Base-by-base conservation (phyloP, 2,888 invertebrate genomes). In the Ethmia dodecea region DNA sequence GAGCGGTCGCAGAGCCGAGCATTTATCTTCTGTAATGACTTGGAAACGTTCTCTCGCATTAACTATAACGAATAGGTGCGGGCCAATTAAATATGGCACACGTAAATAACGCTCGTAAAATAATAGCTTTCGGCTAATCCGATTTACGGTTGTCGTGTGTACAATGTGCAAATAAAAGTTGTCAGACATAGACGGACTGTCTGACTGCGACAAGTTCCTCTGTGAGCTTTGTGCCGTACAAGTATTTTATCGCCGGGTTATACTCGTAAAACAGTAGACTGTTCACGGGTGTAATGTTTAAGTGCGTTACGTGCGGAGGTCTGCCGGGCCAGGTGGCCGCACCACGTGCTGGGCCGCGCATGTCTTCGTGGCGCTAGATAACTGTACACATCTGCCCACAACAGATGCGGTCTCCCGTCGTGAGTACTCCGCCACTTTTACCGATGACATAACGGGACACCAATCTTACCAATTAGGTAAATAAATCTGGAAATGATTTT, bases 1-100 rank as follows among this genome's bases (percentile, higher is more conserved):
- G 61, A 66, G 55, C 55, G 47, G 52, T 53, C 54, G 58, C 52
- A 42, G 59, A 55, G 53, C 40, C 49, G 56, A 48, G 52, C 75
- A 76, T 80, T 75, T 68, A 77, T 77, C 74, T 71, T 74, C 64
- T 42, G 62, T 79, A 81, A 83, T 79, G 77, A 78, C 63, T 76
- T 69, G 65, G 62, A 71, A 74, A 74, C 65, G 71, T 67, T 71
- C 64, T 44, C 55, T 67, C 60, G 60, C 60, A 70, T 72, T 70
- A 67, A 68, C 62, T 63, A 63, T 70, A 71, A 68, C 65, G 64
- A 72, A 74, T 75, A 76, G 68, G 62, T 63, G 64, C 57, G 49
- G 58, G 56, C 69, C 76, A 77, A 77, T 78, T 77, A 72, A 72
- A 71, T 73, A 71, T 69, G 61, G 69, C 58, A 71, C 65, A 68